Conservation (phyloP, 2,113 vertebrate species). For the Egretta garzetta region DNA sequence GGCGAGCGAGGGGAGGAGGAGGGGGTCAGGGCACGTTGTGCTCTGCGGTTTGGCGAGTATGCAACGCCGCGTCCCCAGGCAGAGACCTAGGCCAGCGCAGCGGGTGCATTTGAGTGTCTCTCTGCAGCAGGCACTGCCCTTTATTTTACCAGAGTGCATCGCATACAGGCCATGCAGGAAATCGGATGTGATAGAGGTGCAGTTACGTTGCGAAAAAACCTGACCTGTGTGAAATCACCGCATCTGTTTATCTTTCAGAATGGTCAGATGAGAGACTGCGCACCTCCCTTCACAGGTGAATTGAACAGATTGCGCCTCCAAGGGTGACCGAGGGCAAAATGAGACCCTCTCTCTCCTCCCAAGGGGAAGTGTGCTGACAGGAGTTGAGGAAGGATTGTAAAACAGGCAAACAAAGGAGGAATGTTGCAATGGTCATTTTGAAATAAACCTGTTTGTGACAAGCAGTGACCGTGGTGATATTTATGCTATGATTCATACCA, state of each 20-base stretch:
- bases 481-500: not conserved
- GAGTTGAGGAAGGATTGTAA: not conserved
- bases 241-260: not conserved
- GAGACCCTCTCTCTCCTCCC: not conserved
- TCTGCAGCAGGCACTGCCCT: not conserved
- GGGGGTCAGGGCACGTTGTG: not conserved
- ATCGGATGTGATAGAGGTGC: not conserved
- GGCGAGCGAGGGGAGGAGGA: not conserved
- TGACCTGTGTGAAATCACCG: not conserved
- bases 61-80: not conserved
- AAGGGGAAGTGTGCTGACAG: not conserved
- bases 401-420: not conserved
- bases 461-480: not conserved
- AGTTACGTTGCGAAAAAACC: not conserved
- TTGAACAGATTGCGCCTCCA: not conserved
- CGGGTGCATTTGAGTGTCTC: not conserved
- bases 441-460: constrained; percentile 40
- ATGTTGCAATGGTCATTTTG: constrained; percentile 46
- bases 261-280: not conserved
- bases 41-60: not conserved
- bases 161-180: not conserved
- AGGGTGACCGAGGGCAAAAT: not conserved
- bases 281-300: not conserved
- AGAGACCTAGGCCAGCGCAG: not conserved
- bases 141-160: not conserved